Base-by-base conservation (phyloP, 2,113 vertebrate genomes). In the Ranitomeya imitator region DNA sequence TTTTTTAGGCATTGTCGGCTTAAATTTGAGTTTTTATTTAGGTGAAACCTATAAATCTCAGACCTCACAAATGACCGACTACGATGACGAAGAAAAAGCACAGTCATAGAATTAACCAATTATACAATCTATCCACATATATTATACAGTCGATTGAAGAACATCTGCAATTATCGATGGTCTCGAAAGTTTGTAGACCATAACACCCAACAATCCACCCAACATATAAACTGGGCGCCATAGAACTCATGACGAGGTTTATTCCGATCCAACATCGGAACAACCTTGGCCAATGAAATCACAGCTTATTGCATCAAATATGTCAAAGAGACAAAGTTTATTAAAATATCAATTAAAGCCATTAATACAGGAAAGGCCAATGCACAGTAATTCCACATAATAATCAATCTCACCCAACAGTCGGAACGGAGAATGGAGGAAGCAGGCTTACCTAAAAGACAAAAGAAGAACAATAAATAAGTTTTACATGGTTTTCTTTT, bases 381-480 rank as follows among this genome's bases (percentile, higher is more conserved):
- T 4, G 59, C 26, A 12, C 18, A 6, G 18, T 1, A 6, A 23
- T 23, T 13, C 15, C 8, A 57, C n/a, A 3, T 31, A 7, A n/a
- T 1, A 45, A 11, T 15, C 19, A 67, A 54, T 16, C 45, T 83
- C 51, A 83, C 61, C 81, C 12, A 23, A 13, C 21, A 6, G 19
- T 63, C 11, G 26, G 4, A 63, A 6, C 37, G 16, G 8, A 83
- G 19, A 12, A n/a, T 7, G 6, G 37, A 14, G 37, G 60, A 63
- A 51, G 12, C 1, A 65, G 16, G 65, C 81, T 83, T 83, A 83
- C 81, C 81, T 83, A 51, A 13, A 83, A 83, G 61, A 83, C 60
- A 83, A n/a, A 81, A 81, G 8, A 18, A 13, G 67, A 11, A 67
- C 3, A 52, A 63, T 37, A 63, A 21, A 82, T 61, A 31, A 80